Base-by-base conservation (phyloP, 2,888 invertebrate genomes). In the Mamestra brassicae region DNA sequence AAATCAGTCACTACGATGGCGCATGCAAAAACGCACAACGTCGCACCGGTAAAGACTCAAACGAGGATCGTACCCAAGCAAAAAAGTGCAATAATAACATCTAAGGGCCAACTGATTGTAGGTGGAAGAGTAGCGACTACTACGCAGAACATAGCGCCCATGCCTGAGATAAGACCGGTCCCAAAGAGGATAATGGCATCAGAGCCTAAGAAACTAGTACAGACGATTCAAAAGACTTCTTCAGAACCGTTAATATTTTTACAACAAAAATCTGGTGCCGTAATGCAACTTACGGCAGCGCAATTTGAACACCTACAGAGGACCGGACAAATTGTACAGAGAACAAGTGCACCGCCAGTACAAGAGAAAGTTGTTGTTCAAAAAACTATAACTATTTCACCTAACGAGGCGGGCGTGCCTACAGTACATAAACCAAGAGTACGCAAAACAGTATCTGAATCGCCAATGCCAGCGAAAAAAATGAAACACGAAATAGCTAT, bases 101-200 rank as follows among this genome's bases (percentile, higher is more conserved):
- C 97, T n/a, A 97, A 97, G 87, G 97, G 97, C 3, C 97, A 97
- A 88, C 88, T 97, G 26, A 96, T 97, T 55, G 94, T 96, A 2
- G 95, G 96, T 5, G 96, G 96, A 0, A 95, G 93, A 76, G 96
- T 97, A 57, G 88, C 93, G 0, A 96, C 97, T 55, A 92, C 97
- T 8, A 86, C 97, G 0, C 92, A 95, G 62, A 94, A 95, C 76
- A 97, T 97, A 71, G 96, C 97, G 13, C 94, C 97, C 1, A 92
- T 95, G 91, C 95, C 95, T 5, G 96, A 96, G 83, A 93, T 94
- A 78, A 90, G 95, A 73, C 93, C 94, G 2, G 92, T 93, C 3
- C 90, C 93, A 1, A 95, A 94, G 80, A 91, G 95, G 58, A 90
- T 95, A 65, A 81, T 95, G 52, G 89, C 95, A 15, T 82, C 93